A percentile compares a stretch with the other conserved stretches of the same genome.
Evolutionary conservation across 2,888 invertebrate genomes (phyloP).

Genomic region (Lasioglossum villosulum): DNA sequence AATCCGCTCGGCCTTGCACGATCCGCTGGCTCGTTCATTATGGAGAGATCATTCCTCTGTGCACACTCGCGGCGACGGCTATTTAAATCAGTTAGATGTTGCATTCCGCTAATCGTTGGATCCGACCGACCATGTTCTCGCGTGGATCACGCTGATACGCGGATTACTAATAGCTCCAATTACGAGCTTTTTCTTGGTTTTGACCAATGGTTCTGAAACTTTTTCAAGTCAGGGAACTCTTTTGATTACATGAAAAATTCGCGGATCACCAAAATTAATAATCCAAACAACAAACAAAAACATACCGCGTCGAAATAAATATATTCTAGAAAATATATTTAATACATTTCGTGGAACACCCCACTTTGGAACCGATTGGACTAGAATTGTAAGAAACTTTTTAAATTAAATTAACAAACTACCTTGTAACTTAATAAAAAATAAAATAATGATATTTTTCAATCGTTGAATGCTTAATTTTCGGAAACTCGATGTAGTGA

Average conservation of each 20-base stretch:
- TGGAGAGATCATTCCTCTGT: constrained; percentile 25
- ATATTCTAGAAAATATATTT: too few species aligned
- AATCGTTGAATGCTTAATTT: background rate
- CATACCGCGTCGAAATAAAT: too few species aligned
- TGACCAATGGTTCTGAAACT: too few species aligned
- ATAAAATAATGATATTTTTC: background rate
- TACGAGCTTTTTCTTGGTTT: background rate
- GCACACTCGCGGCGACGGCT: constrained; percentile 32
- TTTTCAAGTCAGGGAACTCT: too few species aligned
- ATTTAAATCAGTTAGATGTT: constrained; percentile 37
- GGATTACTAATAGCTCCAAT: background rate
- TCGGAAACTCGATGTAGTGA: background rate
- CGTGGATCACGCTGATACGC: background rate
- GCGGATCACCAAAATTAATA: too few species aligned
- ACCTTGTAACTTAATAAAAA: background rate
- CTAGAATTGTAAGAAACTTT: background rate
- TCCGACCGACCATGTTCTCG: background rate
- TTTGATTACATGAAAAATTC: too few species aligned
- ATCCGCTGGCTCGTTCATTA: constrained; percentile 38
- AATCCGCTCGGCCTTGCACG: constrained; percentile 49
- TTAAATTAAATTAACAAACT: too few species aligned
- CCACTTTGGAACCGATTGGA: background rate
- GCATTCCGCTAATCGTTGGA: constrained; percentile 21
- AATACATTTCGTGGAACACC: too few species aligned
- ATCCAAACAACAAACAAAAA: too few species aligned